Percentiles rank a stretch among this genome's conserved stretches.
Evolutionary conservation across 2,797 vertebrate species (phyloP).

Genomic region (Babyrousa celebensis): DNA sequence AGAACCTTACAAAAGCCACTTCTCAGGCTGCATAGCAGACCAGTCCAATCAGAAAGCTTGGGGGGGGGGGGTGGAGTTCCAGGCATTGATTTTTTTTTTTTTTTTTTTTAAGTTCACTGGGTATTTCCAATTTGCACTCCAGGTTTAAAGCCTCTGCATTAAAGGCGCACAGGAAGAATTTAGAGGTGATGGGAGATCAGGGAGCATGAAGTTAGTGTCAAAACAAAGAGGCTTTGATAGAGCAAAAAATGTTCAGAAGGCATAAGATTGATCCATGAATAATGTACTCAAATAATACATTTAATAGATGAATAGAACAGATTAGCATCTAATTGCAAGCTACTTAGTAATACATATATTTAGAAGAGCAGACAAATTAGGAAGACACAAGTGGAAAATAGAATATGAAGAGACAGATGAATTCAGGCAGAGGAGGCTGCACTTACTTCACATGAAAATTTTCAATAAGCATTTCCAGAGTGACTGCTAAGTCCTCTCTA

Average conservation of each 20-base stretch:
- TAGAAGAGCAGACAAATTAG: conserved; percentile 13
- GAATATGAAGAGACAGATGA: neutral
- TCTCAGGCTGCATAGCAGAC: neutral
- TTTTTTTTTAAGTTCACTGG: neutral
- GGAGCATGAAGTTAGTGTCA: neutral
- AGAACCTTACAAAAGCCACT: neutral
- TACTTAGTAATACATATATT: neutral
- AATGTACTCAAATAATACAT: neutral
- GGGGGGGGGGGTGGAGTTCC: no score
- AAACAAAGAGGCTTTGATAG: neutral
- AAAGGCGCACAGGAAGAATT: neutral
- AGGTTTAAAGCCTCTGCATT: neutral
- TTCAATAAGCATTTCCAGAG: neutral
- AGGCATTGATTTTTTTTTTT: conserved; percentile 6
- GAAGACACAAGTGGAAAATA: neutral
- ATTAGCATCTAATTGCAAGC: neutral
- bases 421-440: neutral
- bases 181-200: neutral
- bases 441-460: conserved; percentile 19
- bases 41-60: neutral
- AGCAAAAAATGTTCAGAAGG: neutral
- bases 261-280: neutral
- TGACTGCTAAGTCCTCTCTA: neutral
- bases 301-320: neutral
- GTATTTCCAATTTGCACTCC: neutral